Conservation (phyloP, 2,888 invertebrate species). For the Caenorhabditis plicata region DNA sequence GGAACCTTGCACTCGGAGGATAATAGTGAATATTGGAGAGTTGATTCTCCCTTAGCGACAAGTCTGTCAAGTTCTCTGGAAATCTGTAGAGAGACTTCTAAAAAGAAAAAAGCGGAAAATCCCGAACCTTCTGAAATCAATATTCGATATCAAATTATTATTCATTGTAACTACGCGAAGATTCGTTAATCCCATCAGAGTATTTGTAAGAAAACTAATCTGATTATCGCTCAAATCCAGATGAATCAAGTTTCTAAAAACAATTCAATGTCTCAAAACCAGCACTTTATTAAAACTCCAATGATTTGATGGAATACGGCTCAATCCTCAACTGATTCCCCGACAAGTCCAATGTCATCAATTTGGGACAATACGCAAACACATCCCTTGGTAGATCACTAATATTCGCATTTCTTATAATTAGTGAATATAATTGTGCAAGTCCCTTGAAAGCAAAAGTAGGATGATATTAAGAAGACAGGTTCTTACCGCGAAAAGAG, state of each 20-base stretch:
- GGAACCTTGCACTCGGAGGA: slow-evolving; percentile 35
- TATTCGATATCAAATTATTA: slow-evolving; percentile 43
- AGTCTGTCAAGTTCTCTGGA: slow-evolving; percentile 46
- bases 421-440: slow-evolving; percentile 47
- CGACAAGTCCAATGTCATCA: slow-evolving; percentile 54
- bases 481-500: slow-evolving; percentile 40
- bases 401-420: slow-evolving; percentile 48
- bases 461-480: background rate
- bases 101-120: background rate
- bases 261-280: background rate
- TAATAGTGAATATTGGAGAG: slow-evolving; percentile 44
- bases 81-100: slow-evolving; percentile 23
- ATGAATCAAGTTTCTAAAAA: slow-evolving; percentile 46
- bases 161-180: slow-evolving; percentile 43
- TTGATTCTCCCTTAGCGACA: slow-evolving; percentile 44
- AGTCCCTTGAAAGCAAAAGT: slow-evolving; percentile 38
- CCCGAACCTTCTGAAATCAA: slow-evolving; percentile 40
- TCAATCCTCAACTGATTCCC: slow-evolving; percentile 51
- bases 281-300: slow-evolving; percentile 9
- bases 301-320: slow-evolving; percentile 40
- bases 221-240: slow-evolving; percentile 48
- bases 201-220: slow-evolving; percentile 47
- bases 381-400: slow-evolving; percentile 44
- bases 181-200: slow-evolving; percentile 35
- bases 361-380: slow-evolving; percentile 47